Conservation (phyloP, 37 sponge, comb jelly and placozoan genomes). For the Eunapius fragilis region DNA sequence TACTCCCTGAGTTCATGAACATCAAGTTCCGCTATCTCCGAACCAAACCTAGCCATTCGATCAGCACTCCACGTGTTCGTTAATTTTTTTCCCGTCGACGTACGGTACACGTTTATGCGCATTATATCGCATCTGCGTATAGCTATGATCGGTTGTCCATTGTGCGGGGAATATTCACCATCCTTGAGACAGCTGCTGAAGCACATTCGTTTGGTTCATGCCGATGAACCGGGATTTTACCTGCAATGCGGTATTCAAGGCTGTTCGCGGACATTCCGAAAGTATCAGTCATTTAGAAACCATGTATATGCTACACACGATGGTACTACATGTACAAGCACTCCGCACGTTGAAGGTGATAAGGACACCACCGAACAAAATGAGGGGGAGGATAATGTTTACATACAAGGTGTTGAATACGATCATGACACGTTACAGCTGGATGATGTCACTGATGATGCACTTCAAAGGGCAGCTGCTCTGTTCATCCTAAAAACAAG, state of each 20-base stretch:
- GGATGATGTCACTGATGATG: conserved; percentile 1
- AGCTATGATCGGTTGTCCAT: no score
- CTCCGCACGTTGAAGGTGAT: background rate
- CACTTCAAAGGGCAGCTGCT: conserved; percentile 5
- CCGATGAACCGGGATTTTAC: background rate
- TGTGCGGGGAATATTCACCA: background rate
- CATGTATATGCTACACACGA: conserved; percentile 5
- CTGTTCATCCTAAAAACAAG: conserved; percentile 4
- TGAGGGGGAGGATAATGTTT: background rate
- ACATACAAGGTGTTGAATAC: background rate
- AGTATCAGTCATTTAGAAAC: background rate
- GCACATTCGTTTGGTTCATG: background rate
- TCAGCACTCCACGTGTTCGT: no score
- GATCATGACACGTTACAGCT: background rate
- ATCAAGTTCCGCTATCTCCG: no score
- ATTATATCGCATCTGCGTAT: no score
- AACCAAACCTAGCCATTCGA: no score
- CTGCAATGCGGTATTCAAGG: background rate
- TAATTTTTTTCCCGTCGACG: no score
- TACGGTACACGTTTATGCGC: no score
- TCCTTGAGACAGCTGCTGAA: background rate
- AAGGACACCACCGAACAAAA: background rate
- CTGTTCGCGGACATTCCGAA: conserved; percentile 7
- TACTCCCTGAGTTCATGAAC: no score
- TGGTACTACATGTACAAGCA: background rate